Percentiles rank a stretch among this genome's conserved stretches.
These are phyloP conservation scores for Sitobion miscanthi DNA, from an alignment of 1,140 invertebrate genomes.

Conservation along the genomic window DNA sequence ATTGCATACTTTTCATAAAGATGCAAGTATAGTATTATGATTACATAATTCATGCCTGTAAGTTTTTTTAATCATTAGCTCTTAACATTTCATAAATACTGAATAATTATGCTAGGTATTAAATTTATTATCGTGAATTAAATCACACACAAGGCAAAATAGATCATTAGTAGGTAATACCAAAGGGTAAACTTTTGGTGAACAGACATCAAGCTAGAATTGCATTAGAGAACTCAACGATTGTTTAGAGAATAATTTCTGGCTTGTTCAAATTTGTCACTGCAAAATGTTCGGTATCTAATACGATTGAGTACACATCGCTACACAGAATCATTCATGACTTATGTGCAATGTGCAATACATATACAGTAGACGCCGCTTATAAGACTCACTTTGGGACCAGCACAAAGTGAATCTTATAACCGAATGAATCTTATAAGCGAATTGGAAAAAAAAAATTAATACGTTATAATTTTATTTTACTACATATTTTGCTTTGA, in stretches of 20 bases:
- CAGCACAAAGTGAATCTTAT: no score
- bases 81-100: no score
- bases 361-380: no score
- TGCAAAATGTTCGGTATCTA: background rate
- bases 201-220: background rate
- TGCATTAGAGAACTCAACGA: background rate
- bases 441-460: no score
- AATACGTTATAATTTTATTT: no score
- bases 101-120: no score
- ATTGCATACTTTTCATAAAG: background rate
- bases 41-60: background rate
- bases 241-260: background rate
- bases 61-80: no score
- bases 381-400: no score
- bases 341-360: background rate
- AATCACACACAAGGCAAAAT: background rate
- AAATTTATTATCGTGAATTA: background rate
- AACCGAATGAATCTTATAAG: no score
- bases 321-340: background rate
- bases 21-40: background rate
- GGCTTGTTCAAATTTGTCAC: background rate
- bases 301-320: background rate
- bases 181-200: background rate
- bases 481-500: no score
- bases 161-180: background rate